Base-by-base conservation (phyloP, 2,797 vertebrate species). In the Fistularia commersonii region DNA sequence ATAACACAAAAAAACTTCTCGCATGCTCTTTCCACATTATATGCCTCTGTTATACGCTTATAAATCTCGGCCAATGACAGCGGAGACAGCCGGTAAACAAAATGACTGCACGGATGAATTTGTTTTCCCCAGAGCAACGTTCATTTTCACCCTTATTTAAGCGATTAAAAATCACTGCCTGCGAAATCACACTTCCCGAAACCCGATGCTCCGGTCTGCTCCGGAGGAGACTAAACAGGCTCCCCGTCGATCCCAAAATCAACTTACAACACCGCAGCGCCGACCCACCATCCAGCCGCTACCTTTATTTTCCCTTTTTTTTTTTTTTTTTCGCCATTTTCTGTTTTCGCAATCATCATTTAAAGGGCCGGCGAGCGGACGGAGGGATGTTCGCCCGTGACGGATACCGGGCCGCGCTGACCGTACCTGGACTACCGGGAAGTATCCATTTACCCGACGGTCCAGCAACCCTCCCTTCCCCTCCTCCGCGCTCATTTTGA, bases 361-460 rank as follows among this genome's bases (percentile, higher is more conserved):
- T 81, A 73, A 79, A 67, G 56, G 64, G 64, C 57, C 61, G 59
- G 32, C 47, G 46, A 67, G 74, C 66, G 45, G 48, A 62, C 45
- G 66, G 59, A 48, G 44, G 45, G 64, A 80, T 81, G 57, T 23
- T 54, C 61, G 58, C 51, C 47, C n/a, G 59, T 59, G 62, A 65
- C 72, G 64, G 74, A 80, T 69, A 46, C 57, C 43, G 48, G 54
- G 52, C 74, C 75, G 52, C 67, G 64, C 42, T 43, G 49, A 66
- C 70, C 52, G 53, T 74, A 71, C 63, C 59, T 57, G 71, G 64
- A 78, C 75, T 67, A 52, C 71, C 69, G 44, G 79, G 75, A 85
- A 80, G 81, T 81, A 81, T 85, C 81, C 63, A 33, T 72, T 84
- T 83, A 82, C 81, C 48, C 69, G n/a, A n/a, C n/a, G n/a, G n/a